Evolutionary conservation across 1,140 invertebrate species (phyloP).

Genomic region (Conus ventricosus): DNA sequence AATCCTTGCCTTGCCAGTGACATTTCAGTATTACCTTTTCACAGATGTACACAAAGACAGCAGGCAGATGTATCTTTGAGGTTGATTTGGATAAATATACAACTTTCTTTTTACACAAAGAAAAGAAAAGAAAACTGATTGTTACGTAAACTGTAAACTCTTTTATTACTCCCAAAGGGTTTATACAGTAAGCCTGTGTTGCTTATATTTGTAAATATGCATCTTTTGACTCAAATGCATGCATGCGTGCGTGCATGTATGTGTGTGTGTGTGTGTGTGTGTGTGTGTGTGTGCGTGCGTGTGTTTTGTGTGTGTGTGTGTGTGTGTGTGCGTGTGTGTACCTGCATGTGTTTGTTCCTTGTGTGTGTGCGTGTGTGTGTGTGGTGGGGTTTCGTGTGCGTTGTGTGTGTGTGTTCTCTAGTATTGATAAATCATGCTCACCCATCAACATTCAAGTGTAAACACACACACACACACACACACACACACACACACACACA

Average conservation of each 20-base stretch:
- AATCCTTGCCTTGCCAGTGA: not conserved
- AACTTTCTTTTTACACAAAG: not conserved
- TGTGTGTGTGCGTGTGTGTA: not conserved
- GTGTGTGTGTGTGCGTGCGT: not conserved
- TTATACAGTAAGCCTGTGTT: too few relatives aligned
- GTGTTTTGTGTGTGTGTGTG: not conserved
- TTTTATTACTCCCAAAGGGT: not conserved
- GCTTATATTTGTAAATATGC: not conserved
- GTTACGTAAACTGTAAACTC: too few relatives aligned
- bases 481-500: slow-evolving; percentile 11
- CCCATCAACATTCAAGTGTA: not conserved
- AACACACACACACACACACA: not conserved
- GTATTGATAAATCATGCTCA: too few relatives aligned
- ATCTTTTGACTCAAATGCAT: not conserved
- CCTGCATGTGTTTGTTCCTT: not conserved
- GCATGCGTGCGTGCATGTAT: too few relatives aligned
- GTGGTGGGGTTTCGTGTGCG: too few relatives aligned
- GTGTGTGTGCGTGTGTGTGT: too few relatives aligned
- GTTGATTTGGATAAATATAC: too few relatives aligned
- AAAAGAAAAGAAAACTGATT: too few relatives aligned
- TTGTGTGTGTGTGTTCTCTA: too few relatives aligned
- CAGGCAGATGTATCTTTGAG: too few relatives aligned
- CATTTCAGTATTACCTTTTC: too few relatives aligned
- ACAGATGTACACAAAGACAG: too few relatives aligned
- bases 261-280: slow-evolving; percentile 1